Base-by-base conservation (phyloP, 2,888 invertebrate genomes). In the Melieria picta region DNA sequence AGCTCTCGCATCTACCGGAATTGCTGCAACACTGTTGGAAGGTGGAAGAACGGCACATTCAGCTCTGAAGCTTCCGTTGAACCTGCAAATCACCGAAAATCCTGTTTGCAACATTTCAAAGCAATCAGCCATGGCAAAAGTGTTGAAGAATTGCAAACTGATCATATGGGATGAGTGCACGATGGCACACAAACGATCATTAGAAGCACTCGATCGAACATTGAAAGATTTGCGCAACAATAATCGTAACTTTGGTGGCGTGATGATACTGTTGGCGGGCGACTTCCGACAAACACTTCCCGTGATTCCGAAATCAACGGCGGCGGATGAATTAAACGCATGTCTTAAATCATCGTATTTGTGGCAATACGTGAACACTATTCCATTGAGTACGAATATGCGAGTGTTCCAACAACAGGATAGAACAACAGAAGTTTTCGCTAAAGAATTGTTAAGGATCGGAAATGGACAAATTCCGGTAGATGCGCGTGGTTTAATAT, bases 111-210 rank as follows among this genome's bases (percentile, higher is more conserved):
- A 56, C 16, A 66, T 66, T 57, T 47, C 65, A 45, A 66, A 57
- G 65, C 56, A 66, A 46, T 45, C 13, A 10, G 46, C n/a, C 7
- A 57, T 66, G 57, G 57, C 57, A 45, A 65, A 52, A 55, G 50
- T 56, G 11, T 55, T 62, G 43, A 13, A 55, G 45, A 61, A 62
- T 62, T 45, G 55, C 16, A 57, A 60, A 65, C 46, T 74, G 13
- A 74, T 74, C 43, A 67, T 74, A n/a, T 75, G 63, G 65, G 75
- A 77, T 63, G 70, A 76, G 63, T 73, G 74, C 55, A 75, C 72
- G 47, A 72, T 75, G 72, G 71, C 71, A 4, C 61, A 73, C 50
- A 72, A 71, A 63, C 42, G 47, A 55, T 13, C 69, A 56, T 30
- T 74, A 13, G 58, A 72, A 47, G 73, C 76, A 6, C 64, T 75